Base-by-base conservation (phyloP, 2,797 vertebrate species). In the Rhinogobio ventralis region DNA sequence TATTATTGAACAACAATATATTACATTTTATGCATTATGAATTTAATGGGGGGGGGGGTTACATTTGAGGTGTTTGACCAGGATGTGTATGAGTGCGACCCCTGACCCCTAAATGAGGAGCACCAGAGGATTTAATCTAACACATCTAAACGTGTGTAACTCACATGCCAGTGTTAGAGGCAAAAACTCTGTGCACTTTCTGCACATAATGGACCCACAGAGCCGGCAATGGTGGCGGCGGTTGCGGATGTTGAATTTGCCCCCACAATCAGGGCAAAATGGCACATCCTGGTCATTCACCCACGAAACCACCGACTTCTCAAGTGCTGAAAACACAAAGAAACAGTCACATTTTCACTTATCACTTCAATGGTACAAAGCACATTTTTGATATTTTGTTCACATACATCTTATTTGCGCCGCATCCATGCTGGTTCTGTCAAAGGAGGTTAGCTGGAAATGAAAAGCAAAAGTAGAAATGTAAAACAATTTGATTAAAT, bases 161-260 rank as follows among this genome's bases (percentile, higher is more conserved):
- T 90, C 93, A 99, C 98, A 96, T 66, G 98, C 98, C 88, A 99
- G 89, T 45, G 96, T 95, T 19, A 99, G 94, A 20, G 96, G 95
- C 87, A 99, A 92, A 64, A 97, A 96, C 20, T 98, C 96, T 95
- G 96, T 97, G 91, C 98, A 99, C 86, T 93, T 97, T 93, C 95
- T 96, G 91, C 98, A 99, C 98, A 99, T 99, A 81, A 99, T 99
- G 36, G 98, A 99, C 1, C 98, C 98, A 2, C 98, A 99, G 14
- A 99, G 97, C 15, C 97, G 97, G 90, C 98, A 99, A 89, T 99
- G 98, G 91, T 99, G 98, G 20, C 98, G 97, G 20, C 98, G 91
- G 93, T 98, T 98, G 11, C 97, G 95, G 39, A 99, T 96, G 90
- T 95, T 97, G 92, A 99, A 99, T 90, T 97, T 98, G 90, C 89